Base-by-base conservation (phyloP, 2,797 vertebrate genomes). In the Typhlichthys eigenmanni region DNA sequence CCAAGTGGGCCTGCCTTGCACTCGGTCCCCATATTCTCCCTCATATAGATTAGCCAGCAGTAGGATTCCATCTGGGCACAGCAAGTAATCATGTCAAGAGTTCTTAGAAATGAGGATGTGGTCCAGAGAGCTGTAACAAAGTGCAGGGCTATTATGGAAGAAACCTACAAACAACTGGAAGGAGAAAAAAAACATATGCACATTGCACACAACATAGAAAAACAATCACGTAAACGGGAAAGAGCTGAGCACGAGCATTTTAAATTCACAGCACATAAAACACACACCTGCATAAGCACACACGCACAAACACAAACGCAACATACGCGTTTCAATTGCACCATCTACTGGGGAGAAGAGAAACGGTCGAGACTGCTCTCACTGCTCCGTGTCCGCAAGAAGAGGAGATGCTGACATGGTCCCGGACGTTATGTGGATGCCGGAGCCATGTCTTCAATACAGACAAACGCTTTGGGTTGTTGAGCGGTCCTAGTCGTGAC, bases 41-140 rank as follows among this genome's bases (percentile, higher is more conserved):
- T 43, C 24, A 75, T 70, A 61, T 17, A 75, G 64, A 12, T 53
- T 50, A 52, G 34, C 54, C 65, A 65, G 75, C 72, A 68, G 71
- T 16, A 7, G 78, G 77, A 64, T 76, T 76, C 79, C 76, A 72
- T 79, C 75, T 83, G 79, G 74, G 80, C 55, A 71, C 60, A 12
- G 53, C 24, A 71, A 67, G 82, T 86, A 74, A 88, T 88, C 80
- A 85, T 64, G 76, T 86, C 52, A 62, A 90, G 86, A 71, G 84
- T 79, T 80, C 79, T 71, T 66, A 57, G 14, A 38, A 54, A 13
- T 4, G 5, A 49, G 48, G 12, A 49, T 49, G 13, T n/a, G 5
- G 48, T 5, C 48, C 14, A 14, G 48, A 74, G 76, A 74, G 76
- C 67, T 73, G 68, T 68, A 64, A 58, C 55, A 45, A 32, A 75